These are phyloP conservation scores for Bombus vancouverensis DNA, from an alignment of 1,140 invertebrate species.

Conservation along the genomic window DNA sequence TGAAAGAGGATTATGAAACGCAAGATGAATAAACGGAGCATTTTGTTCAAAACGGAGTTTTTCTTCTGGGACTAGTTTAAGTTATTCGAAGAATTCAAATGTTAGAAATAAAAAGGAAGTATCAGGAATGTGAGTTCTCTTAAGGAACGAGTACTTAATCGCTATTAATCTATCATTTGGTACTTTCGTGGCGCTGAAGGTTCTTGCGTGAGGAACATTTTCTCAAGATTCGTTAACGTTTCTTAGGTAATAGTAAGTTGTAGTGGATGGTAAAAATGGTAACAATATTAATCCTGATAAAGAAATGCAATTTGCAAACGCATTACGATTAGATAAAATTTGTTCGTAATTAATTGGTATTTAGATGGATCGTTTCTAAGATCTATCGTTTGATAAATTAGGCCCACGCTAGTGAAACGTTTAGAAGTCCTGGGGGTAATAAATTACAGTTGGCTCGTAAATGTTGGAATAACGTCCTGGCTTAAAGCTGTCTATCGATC, in stretches of 20 bases:
- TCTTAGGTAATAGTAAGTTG: neutral
- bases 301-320: neutral
- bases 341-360: neutral
- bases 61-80: too few species aligned
- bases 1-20: neutral
- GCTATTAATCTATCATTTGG: neutral
- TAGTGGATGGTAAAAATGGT: neutral
- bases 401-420: neutral
- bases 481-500: slow-evolving; percentile 5
- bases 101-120: neutral
- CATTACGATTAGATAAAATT: neutral
- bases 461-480: neutral
- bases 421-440: neutral
- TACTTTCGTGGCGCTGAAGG: neutral
- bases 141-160: neutral
- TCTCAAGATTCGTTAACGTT: neutral
- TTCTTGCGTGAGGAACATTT: neutral
- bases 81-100: neutral
- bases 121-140: neutral
- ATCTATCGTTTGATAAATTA: slow-evolving; percentile 25
- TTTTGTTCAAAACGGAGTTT: neutral
- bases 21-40: neutral
- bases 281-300: neutral
- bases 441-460: slow-evolving; percentile 10
- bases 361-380: neutral